A percentile compares a stretch with the other conserved stretches of the same genome.
Conservation (phyloP, 2,113 vertebrate species). For the Nansenia antarctica region DNA sequence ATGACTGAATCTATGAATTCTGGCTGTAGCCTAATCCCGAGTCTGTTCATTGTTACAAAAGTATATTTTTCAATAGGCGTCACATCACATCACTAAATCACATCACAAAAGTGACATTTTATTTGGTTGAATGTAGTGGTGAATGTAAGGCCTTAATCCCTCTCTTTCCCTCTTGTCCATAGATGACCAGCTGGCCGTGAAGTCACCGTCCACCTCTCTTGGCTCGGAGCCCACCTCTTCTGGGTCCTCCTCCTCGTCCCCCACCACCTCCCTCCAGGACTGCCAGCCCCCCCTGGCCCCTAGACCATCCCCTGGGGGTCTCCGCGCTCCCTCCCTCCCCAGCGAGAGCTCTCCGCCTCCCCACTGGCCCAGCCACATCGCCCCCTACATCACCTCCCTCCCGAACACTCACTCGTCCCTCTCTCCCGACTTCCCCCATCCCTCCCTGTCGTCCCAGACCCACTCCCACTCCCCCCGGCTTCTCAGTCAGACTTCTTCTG, state of each 20-base stretch:
- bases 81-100: no score
- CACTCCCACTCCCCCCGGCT: slow-evolving; percentile 69
- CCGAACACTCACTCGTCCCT: slow-evolving; percentile 79
- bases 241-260: slow-evolving; percentile 73
- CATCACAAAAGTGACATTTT: neutral
- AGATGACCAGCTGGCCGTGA: slow-evolving; percentile 76
- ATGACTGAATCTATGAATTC: neutral
- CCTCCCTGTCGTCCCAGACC: slow-evolving; percentile 75
- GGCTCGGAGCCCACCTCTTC: slow-evolving; percentile 75
- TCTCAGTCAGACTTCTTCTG: slow-evolving; percentile 63
- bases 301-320: slow-evolving; percentile 76
- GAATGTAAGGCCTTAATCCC: slow-evolving; percentile 10
- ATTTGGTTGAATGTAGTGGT: slow-evolving; percentile 6
- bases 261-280: slow-evolving; percentile 72
- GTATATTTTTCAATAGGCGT: no score
- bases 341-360: slow-evolving; percentile 78
- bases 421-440: slow-evolving; percentile 79
- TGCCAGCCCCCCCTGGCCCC: slow-evolving; percentile 78
- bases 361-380: slow-evolving; percentile 76
- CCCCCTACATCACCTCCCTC: slow-evolving; percentile 72
- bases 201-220: slow-evolving; percentile 74
- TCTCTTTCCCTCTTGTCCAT: slow-evolving; percentile 29
- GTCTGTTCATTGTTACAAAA: no score
- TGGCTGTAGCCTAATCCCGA: no score
- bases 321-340: slow-evolving; percentile 79